These are phyloP conservation scores for Gasterosteus aculeatus DNA, from an alignment of 2,113 vertebrate species.

Conservation along the genomic window DNA sequence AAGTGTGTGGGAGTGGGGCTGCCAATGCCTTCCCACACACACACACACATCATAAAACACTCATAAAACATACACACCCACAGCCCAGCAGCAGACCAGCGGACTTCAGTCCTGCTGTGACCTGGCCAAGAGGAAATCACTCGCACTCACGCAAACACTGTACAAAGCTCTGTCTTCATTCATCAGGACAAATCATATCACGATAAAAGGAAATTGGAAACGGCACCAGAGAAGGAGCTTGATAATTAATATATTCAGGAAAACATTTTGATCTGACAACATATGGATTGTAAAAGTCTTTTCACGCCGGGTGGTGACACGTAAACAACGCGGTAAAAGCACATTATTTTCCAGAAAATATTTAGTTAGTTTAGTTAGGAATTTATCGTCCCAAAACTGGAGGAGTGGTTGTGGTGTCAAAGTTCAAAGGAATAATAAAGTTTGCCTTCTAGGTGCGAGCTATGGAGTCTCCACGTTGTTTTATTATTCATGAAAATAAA, in stretches of 20 bases:
- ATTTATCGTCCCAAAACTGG: not conserved
- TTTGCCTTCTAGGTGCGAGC: not conserved
- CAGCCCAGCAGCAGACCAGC: conserved; percentile 17
- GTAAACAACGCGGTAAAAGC: not conserved
- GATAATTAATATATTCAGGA: not conserved
- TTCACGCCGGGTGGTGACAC: not conserved
- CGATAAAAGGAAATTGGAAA: not conserved
- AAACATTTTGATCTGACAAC: not conserved
- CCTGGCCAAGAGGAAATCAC: conserved; percentile 41
- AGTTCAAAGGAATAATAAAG: not conserved
- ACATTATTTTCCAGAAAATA: not conserved
- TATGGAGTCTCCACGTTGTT: not conserved
- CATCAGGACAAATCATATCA: conserved; percentile 22
- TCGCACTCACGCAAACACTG: not conserved
- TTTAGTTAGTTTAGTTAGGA: not conserved
- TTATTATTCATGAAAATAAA: not conserved
- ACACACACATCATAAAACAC: conserved; percentile 32
- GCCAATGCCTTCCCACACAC: conserved; percentile 46
- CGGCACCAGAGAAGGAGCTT: not conserved
- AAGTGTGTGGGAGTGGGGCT: conserved; percentile 49
- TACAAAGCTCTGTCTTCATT: conserved; percentile 17
- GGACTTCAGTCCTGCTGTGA: conserved; percentile 48
- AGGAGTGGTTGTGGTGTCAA: not conserved
- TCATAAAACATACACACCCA: conserved; percentile 29
- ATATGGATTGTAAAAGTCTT: not conserved